A percentile compares a stretch with the other conserved stretches of the same genome.
These are phyloP conservation scores for Myzus persicae DNA, from an alignment of 1,140 invertebrate genomes.

Conservation along the genomic window DNA sequence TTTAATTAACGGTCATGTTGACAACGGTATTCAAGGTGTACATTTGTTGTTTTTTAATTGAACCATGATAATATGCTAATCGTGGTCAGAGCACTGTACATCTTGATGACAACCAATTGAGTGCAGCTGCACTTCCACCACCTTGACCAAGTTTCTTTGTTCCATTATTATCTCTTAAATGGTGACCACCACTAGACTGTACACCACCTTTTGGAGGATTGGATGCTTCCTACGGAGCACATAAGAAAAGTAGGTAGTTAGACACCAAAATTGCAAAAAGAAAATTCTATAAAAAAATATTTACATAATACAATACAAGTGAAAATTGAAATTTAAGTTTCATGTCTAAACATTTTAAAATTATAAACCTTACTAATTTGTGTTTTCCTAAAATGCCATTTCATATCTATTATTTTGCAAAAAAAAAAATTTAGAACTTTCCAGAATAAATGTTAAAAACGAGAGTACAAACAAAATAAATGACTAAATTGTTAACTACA, in stretches of 20 bases:
- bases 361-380: background rate
- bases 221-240: slow-evolving; percentile 74
- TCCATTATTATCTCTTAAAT: slow-evolving; percentile 72
- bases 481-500: background rate
- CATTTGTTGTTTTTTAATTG: slow-evolving; percentile 16
- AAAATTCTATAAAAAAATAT: background rate
- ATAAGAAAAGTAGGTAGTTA: slow-evolving; percentile 57
- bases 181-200: slow-evolving; percentile 75
- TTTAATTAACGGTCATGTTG: slow-evolving; percentile 26
- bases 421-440: background rate
- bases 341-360: background rate
- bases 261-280: background rate
- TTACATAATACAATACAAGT: background rate
- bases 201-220: slow-evolving; percentile 80
- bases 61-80: background rate
- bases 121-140: background rate
- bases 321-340: too few relatives aligned
- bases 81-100: slow-evolving; percentile 59
- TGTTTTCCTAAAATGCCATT: background rate
- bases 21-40: slow-evolving; percentile 25
- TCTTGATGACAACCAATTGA: slow-evolving; percentile 57
- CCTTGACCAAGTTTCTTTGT: slow-evolving; percentile 64
- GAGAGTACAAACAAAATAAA: background rate
- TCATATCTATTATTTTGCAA: background rate
- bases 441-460: background rate